Evolutionary conservation across 2,888 invertebrate species (phyloP), one percentile per base, ranked within the genome.

Genomic region (Pseudococcus viburni): DNA sequence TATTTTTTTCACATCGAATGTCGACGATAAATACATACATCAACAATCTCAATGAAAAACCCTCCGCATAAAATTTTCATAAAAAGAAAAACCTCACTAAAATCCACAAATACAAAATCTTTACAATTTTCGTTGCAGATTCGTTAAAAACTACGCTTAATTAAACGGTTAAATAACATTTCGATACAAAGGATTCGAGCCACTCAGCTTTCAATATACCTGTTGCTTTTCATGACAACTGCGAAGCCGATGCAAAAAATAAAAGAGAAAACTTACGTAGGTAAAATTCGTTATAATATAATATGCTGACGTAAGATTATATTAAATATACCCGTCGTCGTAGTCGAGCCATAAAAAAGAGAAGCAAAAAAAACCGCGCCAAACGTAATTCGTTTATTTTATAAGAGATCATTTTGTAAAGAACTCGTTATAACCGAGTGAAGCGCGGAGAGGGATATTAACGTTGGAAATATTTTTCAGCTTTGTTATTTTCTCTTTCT

Each of bases 331-430:
- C 9, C 55, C 55, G 55, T 55, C 55, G 55, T 55, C 26, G 26
- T 33, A 33, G 26, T 33, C 26, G 26, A 1, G 26, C 26, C 3
- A 33, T 26, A 22, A n/a, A 33, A 73, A 33, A 33, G 33, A 26
- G 33, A 73, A 15, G 68, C 1, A 33, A 3, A 33, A 73, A 73
- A 26, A 59, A 59, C 5, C 12, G 5, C 59, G 59, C 11, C 5
- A 59, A 73, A 73, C 68, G 33, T 73, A 73, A 73, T 73, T 73
- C 68, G 68, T 73, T 73, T 73, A 73, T 73, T 73, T 73, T 73
- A 73, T 73, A 73, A 73, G 68, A 73, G 68, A 22, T 73, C 68
- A 33, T 73, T 73, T 73, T 73, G 33, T 73, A 73, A 73, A 73
- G 68, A 73, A 73, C 68, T 73, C 68, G 68, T 73, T 73, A 33